A percentile compares a stretch with the other conserved stretches of the same genome.
phyloP scores from a whole-genome alignment of 2,797 vertebrate genomes.

The Gobionotothen gibberifrons region DNA sequence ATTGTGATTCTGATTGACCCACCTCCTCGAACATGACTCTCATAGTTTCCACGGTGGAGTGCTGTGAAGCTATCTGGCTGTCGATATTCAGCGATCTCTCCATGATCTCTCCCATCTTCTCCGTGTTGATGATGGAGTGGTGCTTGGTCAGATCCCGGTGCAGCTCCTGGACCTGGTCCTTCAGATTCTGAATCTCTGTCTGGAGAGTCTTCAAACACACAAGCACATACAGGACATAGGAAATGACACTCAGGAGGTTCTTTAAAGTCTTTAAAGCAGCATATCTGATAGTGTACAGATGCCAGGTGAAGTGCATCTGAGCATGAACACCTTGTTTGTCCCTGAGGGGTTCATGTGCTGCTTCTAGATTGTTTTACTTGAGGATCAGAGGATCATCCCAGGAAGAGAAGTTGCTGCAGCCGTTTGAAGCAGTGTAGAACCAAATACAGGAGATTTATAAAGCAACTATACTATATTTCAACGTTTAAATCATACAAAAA shows the following conservation, averaged over 20 bases:
- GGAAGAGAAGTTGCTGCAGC: neutral
- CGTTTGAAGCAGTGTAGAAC: neutral
- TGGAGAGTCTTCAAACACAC: slow-evolving; percentile 85
- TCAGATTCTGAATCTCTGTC: slow-evolving; percentile 89
- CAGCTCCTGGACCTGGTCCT: slow-evolving; percentile 95
- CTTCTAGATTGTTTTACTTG: slow-evolving; percentile 11
- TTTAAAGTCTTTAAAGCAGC: slow-evolving; percentile 25
- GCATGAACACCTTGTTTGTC: slow-evolving; percentile 24
- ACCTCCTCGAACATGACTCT: slow-evolving; percentile 92
- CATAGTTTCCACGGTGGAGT: slow-evolving; percentile 88
- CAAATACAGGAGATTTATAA: slow-evolving; percentile 1
- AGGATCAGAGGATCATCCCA: slow-evolving; percentile 11
- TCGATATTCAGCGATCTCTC: slow-evolving; percentile 90
- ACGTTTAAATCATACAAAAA: too few species aligned
- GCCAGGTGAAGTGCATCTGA: slow-evolving; percentile 27
- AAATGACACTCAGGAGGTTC: slow-evolving; percentile 7
- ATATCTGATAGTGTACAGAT: slow-evolving; percentile 20
- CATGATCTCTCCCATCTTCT: slow-evolving; percentile 90
- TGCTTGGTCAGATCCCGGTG: slow-evolving; percentile 96
- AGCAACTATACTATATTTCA: neutral
- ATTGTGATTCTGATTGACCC: slow-evolving; percentile 7
- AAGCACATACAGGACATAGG: slow-evolving; percentile 2
- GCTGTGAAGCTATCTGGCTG: slow-evolving; percentile 85
- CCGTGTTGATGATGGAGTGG: slow-evolving; percentile 93
- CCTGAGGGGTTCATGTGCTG: slow-evolving; percentile 22